Evolutionary conservation across 2,113 vertebrate genomes (phyloP), one percentile per base, ranked within the genome.

Genomic region (Otus sunia): DNA sequence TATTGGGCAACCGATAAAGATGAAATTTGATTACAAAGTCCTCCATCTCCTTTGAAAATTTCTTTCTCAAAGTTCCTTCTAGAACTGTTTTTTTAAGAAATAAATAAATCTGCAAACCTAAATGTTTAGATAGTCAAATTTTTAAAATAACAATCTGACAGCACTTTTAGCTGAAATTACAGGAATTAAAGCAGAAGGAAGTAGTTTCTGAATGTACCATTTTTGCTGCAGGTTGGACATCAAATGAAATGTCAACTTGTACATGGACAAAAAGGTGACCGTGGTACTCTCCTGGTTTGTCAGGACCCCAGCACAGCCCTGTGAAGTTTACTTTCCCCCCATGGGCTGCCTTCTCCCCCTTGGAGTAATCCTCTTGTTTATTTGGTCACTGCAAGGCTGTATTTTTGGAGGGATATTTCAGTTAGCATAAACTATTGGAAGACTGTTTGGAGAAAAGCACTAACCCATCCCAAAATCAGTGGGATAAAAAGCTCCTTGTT

Each of bases 401-500:
- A 68, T 47, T 83, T 95, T 72, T 88, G 52, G 80, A 85, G 81
- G 71, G 87, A 47, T 78, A 55, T 94, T 97, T 85, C 2, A 3
- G 67, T 95, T 82, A 88, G 82, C 79, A 23, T 68, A 88, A 97
- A 95, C 88, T 88, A 36, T 97, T 91, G 88, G 95, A 95, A 94
- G 74, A 41, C 91, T 93, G 75, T 94, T 90, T 95, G 90, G 78
- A 94, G 82, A 81, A 94, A 92, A 88, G 88, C 58, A 80, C 55
- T 88, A 94, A 77, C 76, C 87, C 79, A 58, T 77, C 87, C 87
- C 49, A 37, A 95, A 95, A 68, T 55, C 83, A n/a, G 95, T 85
- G 58, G 87, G 79, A 73, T 93, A 86, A 94, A 96, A 95, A 88
- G 75, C 93, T 95, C 72, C 84, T 86, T 96, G 91, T 96, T 95